Evolutionary conservation across 2,888 invertebrate genomes (phyloP), one percentile per base, ranked within the genome.

Genomic region (Micoletzkya japonica): DNA sequence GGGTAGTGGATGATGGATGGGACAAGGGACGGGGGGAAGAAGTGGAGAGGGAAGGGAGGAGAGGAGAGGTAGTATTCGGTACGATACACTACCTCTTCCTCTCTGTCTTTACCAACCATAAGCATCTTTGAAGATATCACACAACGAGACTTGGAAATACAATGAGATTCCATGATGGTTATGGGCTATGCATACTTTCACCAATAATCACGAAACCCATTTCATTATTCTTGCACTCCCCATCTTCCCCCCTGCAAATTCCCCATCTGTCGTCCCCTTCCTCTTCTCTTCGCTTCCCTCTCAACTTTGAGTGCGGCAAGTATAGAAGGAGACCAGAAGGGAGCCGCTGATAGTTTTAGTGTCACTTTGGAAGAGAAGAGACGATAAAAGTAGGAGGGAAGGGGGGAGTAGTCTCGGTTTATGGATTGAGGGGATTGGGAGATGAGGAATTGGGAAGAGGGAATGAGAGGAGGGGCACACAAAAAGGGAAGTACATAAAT

Each of bases 1-100:
- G 28, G 61, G 34, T 58, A 58, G 34, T 24, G 37, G 36, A 58
- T 57, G 58, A 61, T 37, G 49, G 26, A 61, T 61, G 39, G 20
- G 39, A 28, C 10, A n/a, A n/a, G 59, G 20, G 39, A 37, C 1
- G 28, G 36, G 32, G 10, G 24, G 36, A 39, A 37, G 37, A 59
- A 26, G 59, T 10, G 36, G 20, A 7, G 57, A 58, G 14, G 58
- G 58, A 4, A 36, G 26, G 4, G 44, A n/a, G 44, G 44, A 44
- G 44, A 44, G 44, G 44, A 20, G 10, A 10, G 44, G 44, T 44
- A 44, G 10, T 44, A 44, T 44, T 44, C 14, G 20, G 10, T 10
- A 14, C 44, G 44, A 44, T 44, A 10, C 44, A 10, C 44, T 20
- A 10, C 20, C 20, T 20, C 10, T 44, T 44, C 44, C 10, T 20